Percentiles rank a stretch among this genome's conserved stretches.
Evolutionary conservation across 2,797 vertebrate genomes (phyloP).

Genomic region (Danio albolineatus): DNA sequence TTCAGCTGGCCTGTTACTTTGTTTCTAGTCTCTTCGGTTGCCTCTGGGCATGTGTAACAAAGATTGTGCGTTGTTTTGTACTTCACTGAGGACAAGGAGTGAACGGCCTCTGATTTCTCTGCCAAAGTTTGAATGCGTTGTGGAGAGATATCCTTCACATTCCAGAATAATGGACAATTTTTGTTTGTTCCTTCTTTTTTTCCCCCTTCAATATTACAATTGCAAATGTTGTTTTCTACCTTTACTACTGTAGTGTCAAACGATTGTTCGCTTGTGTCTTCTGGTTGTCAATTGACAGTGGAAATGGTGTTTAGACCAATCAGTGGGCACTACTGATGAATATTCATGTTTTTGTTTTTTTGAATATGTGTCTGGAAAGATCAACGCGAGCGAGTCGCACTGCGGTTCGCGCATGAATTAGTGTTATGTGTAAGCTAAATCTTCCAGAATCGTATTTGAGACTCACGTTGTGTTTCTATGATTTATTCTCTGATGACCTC

Average conservation of each 20-base stretch:
- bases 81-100: conserved; percentile 53
- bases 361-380: conserved; percentile 39
- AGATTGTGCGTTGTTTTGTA: conserved; percentile 35
- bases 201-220: conserved; percentile 43
- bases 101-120: conserved; percentile 62
- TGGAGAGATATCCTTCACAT: conserved; percentile 39
- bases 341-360: conserved; percentile 34
- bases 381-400: not conserved
- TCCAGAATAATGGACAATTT: conserved; percentile 27
- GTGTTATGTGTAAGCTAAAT: conserved; percentile 43
- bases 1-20: conserved; percentile 39
- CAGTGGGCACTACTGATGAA: conserved; percentile 34
- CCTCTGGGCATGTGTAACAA: conserved; percentile 26
- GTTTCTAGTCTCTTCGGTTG: conserved; percentile 42
- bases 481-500: conserved; percentile 44
- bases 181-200: conserved; percentile 14
- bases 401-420: conserved; percentile 10
- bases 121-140: conserved; percentile 67
- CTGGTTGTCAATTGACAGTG: conserved; percentile 39
- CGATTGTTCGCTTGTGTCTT: conserved; percentile 53
- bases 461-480: conserved; percentile 42
- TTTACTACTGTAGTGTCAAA: conserved; percentile 43
- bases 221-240: conserved; percentile 55
- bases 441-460: conserved; percentile 50
- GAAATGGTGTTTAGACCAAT: conserved; percentile 39